Evolutionary conservation across 1,140 invertebrate species (phyloP), one percentile per base, ranked within the genome.

Genomic region (Leptinotarsa undecemlineata): DNA sequence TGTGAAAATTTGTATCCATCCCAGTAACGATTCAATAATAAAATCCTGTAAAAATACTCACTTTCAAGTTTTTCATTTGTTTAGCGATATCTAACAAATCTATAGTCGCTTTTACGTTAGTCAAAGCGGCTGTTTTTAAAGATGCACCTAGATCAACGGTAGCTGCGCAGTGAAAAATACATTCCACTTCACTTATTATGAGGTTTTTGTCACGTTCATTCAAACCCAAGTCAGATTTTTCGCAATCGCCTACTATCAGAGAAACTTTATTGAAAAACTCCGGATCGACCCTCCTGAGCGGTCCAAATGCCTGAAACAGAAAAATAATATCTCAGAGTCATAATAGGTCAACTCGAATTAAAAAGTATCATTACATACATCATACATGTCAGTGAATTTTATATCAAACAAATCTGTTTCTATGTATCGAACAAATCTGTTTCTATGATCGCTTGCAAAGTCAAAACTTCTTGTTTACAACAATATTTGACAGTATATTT

Each of bases 131-230:
- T 0, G 88, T 84, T 74, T 88, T 87, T 4, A 93, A 81, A 47
- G 91, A 89, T 79, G 93, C 91, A 80, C 93, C 91, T 73, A 92
- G 92, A 77, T 89, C 87, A 0, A 92, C 89, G 0, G 90, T 92
- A 0, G 91, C 92, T 0, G 91, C 91, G 1, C 88, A 88, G 75
- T 93, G 91, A 82, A 92, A 79, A 47, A 85, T 76, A 62, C 74
- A 77, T 64, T 80, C 73, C 11, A 91, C 90, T 83, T 92, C 89
- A 48, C 89, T 85, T 17, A 87, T 87, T 3, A 92, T 81, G 47
- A 85, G 85, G 68, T 90, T 86, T 68, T 87, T 84, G 81, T 92
- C 90, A 17, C 81, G 77, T 1, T 88, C 79, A 17, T 86, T 88
- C 14, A 93, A 80, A 11, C 91, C 92, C 3, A 93, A 85, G 4